These are phyloP conservation scores for Ferrisia virgata DNA, from an alignment of 2,888 invertebrate species.

Conservation along the genomic window DNA sequence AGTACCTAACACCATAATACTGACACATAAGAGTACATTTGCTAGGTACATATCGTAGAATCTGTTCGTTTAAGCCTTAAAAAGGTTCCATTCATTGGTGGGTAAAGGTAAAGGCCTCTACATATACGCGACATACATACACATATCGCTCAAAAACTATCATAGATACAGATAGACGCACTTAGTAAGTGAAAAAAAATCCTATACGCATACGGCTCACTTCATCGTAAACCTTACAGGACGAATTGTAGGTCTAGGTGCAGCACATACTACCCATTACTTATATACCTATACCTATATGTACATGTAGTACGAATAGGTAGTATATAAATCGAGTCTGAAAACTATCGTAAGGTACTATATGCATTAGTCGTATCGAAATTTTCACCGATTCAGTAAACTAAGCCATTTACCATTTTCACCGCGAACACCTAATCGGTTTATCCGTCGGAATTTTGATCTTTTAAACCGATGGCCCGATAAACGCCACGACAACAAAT, in stretches of 20 bases:
- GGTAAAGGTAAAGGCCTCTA: too few relatives aligned
- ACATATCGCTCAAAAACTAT: neutral
- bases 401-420: conserved; percentile 15
- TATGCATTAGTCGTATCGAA: neutral
- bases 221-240: neutral
- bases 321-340: neutral
- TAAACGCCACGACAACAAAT: conserved; percentile 5
- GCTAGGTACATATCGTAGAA: neutral
- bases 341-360: neutral
- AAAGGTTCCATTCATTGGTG: neutral
- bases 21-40: too few relatives aligned
- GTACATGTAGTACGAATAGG: neutral
- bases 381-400: conserved; percentile 15
- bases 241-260: too few relatives aligned
- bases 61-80: neutral
- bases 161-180: neutral
- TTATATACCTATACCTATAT: too few relatives aligned
- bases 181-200: neutral
- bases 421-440: conserved; percentile 8
- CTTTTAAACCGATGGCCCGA: conserved; percentile 8
- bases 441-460: neutral
- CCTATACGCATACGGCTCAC: neutral
- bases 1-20: neutral
- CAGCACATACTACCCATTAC: too few relatives aligned
- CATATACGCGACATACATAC: neutral